Conservation (phyloP, 2,797 vertebrate species). For the Tauraco hartlaubi region DNA sequence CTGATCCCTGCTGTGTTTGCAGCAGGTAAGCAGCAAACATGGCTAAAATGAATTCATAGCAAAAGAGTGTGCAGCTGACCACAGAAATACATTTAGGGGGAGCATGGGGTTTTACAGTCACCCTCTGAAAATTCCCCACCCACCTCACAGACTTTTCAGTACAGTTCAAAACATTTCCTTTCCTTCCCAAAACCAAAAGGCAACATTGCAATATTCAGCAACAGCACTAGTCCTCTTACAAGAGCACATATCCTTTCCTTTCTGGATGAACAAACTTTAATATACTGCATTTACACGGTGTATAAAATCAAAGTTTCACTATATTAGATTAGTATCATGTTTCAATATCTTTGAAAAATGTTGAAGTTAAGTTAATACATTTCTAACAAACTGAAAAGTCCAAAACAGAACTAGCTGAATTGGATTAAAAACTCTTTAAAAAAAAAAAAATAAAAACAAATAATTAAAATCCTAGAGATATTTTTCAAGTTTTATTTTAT, state of each 20-base stretch:
- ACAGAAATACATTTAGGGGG: not conserved
- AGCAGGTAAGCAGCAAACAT: not conserved
- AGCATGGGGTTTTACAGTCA: not conserved
- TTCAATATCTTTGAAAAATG: not conserved
- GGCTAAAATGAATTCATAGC: not conserved
- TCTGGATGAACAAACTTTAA: not conserved
- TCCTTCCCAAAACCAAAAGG: not conserved
- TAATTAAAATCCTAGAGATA: not conserved
- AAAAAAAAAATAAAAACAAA: not conserved
- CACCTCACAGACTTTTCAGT: not conserved
- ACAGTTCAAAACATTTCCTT: not conserved
- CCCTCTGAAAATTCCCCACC: not conserved
- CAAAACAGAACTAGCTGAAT: not conserved
- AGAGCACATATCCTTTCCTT: not conserved
- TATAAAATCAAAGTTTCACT: not conserved
- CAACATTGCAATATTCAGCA: not conserved
- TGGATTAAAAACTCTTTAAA: not conserved
- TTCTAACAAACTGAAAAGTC: not conserved
- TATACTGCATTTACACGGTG: not conserved
- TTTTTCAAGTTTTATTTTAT: not conserved
- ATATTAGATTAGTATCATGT: not conserved
- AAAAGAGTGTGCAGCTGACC: not conserved
- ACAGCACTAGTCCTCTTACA: fast-evolving
- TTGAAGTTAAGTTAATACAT: not conserved
- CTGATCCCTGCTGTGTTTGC: not conserved